These are phyloP conservation scores for Oplegnathus fasciatus DNA, from an alignment of 2,113 vertebrate genomes.

Conservation along the genomic window DNA sequence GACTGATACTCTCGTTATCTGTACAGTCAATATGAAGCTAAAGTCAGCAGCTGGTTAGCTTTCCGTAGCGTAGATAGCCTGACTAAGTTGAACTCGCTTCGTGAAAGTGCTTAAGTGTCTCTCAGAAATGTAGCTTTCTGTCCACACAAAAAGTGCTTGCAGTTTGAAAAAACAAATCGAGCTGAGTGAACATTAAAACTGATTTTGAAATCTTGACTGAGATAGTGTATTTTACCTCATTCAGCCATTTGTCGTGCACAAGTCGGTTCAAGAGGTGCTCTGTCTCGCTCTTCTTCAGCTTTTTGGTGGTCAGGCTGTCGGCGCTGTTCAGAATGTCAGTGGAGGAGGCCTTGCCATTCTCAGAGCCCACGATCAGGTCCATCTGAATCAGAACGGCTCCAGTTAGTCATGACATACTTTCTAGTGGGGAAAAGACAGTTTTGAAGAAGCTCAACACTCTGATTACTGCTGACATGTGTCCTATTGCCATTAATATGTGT, in stretches of 20 bases:
- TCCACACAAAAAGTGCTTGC: not conserved
- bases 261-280: slow-evolving; percentile 92
- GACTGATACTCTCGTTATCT: not conserved
- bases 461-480: not conserved
- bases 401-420: not conserved
- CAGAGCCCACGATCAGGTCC: slow-evolving; percentile 92
- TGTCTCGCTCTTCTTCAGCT: slow-evolving; percentile 93
- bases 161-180: not conserved
- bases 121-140: not conserved
- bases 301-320: slow-evolving; percentile 90
- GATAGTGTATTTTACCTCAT: slow-evolving; percentile 84
- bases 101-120: not conserved
- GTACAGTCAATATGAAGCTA: not conserved
- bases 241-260: slow-evolving; percentile 94
- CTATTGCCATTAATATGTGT: not conserved
- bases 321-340: slow-evolving; percentile 93
- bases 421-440: not conserved
- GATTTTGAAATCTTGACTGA: not conserved
- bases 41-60: not conserved
- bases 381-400: slow-evolving; percentile 81
- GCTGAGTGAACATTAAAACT: not conserved
- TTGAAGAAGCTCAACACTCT: not conserved
- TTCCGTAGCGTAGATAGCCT: not conserved
- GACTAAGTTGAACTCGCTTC: not conserved
- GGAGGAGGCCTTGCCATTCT: slow-evolving; percentile 91